Evolutionary conservation across 2,113 vertebrate species (phyloP), one percentile per base, ranked within the genome.

Genomic region (Otus sunia): DNA sequence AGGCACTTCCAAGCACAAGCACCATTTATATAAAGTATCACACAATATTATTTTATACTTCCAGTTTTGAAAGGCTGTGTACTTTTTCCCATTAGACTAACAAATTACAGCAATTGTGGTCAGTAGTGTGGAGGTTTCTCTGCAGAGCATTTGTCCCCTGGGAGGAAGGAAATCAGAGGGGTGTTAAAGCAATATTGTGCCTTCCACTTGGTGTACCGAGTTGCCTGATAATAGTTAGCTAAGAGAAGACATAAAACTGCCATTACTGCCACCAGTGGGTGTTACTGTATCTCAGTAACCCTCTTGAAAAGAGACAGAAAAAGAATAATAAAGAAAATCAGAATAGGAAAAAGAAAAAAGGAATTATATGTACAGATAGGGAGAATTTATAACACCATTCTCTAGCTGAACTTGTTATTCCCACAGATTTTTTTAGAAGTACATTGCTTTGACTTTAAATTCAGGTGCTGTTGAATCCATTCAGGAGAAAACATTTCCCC

Each of bases 51-150:
- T 97, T 97, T 94, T 92, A 96, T 94, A 93, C 80, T 95, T 95
- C 88, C 74, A 93, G 67, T 95, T 98, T 96, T 7, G 5, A 84
- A 87, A 96, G 72, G 77, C 96, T 94, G 94, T 91, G 91, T 94
- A 92, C 36, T 32, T 95, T 96, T 85, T 72, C 88, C 95, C 94
- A 98, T 97, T 97, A 97, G 96, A 97, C 96, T 97, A 97, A 97
- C 97, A 98, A 97, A 98, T 98, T 95, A 96, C 74, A 94, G 97
- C 97, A 97, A 96, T 97, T 96, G 96, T 96, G 97, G 97, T 97
- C 97, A 97, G 95, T 30, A 96, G 93, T 85, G 92, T 95, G 92
- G 88, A 95, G 92, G 96, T 94, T 97, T 96, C 92, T 95, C 94
- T 88, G 90, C 85, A 83, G 96, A 97, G 90, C 88, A 72, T 94